Evolutionary conservation across 2,113 vertebrate genomes (phyloP).

Genomic region (Tachysurus vachellii): DNA sequence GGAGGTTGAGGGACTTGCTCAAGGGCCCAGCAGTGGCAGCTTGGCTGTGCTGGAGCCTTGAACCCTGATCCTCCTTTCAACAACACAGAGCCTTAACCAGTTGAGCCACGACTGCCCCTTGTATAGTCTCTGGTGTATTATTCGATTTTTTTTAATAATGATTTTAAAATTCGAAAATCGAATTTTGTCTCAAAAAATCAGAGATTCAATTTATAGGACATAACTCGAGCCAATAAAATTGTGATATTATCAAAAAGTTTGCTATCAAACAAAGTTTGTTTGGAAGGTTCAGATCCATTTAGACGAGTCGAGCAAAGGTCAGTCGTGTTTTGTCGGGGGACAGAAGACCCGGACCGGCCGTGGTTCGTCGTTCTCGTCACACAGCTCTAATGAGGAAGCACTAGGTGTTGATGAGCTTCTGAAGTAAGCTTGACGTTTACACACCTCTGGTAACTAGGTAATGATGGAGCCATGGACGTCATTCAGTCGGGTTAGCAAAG

Average conservation of each 20-base stretch:
- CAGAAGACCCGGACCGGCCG: neutral
- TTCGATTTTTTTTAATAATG: too few relatives aligned
- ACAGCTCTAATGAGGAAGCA: neutral
- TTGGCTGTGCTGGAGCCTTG: neutral
- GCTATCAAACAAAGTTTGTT: neutral
- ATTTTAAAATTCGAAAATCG: too few relatives aligned
- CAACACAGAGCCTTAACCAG: too few relatives aligned
- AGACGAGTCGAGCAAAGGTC: slow-evolving; percentile 8
- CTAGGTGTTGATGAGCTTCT: neutral
- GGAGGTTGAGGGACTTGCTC: too few relatives aligned
- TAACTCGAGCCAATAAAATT: neutral
- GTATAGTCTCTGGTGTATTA: neutral
- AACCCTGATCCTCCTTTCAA: too few relatives aligned
- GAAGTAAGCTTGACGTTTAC: neutral
- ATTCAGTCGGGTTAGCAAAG: neutral
- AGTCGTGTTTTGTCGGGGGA: neutral
- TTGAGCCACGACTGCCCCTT: too few relatives aligned
- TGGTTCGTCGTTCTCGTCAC: neutral
- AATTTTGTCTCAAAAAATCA: neutral
- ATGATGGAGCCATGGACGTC: neutral
- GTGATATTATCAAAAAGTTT: neutral
- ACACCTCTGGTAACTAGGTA: neutral
- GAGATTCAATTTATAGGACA: too few relatives aligned
- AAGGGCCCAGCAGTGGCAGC: too few relatives aligned
- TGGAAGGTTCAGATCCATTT: neutral